Conservation (phyloP, 2,888 invertebrate species). For the Notodonta ziczac region DNA sequence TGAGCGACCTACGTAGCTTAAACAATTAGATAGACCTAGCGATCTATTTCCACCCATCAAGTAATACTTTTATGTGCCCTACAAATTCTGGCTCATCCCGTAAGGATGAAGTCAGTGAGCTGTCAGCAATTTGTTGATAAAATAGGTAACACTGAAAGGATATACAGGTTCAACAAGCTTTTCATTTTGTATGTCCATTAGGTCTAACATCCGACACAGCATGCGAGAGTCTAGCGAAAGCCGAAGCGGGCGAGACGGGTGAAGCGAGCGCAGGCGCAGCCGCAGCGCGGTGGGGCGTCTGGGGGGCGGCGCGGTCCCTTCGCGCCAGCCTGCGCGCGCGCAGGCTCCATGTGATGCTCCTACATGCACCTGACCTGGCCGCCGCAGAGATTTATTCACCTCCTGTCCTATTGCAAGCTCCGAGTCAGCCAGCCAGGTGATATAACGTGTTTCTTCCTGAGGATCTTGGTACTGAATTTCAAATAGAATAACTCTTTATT, state of each 20-base stretch:
- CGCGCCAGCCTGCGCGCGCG: constrained; percentile 88
- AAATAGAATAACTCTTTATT: too few species aligned
- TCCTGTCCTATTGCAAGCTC: constrained; percentile 76
- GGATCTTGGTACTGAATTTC: too few species aligned
- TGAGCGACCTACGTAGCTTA: too few species aligned
- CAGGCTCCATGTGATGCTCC: constrained; percentile 89
- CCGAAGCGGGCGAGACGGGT: constrained; percentile 53
- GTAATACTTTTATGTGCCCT: too few species aligned
- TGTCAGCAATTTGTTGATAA: too few species aligned
- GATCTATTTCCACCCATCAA: too few species aligned
- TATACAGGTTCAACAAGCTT: not conserved
- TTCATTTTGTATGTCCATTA: constrained; percentile 25
- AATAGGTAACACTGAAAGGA: too few species aligned
- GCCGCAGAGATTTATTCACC: constrained; percentile 87
- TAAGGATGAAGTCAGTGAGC: too few species aligned
- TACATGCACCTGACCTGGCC: constrained; percentile 89
- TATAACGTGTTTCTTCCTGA: not conserved
- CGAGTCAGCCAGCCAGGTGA: constrained; percentile 76
- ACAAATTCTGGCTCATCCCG: too few species aligned
- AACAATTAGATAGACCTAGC: too few species aligned
- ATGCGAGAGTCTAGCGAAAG: constrained; percentile 67
- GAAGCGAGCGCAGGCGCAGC: constrained; percentile 74
- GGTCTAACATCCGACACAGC: constrained; percentile 79
- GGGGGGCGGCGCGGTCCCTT: constrained; percentile 91
- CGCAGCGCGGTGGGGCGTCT: constrained; percentile 90